These are phyloP conservation scores for Leptatherina wallacei DNA, from an alignment of 2,797 vertebrate genomes.

Conservation along the genomic window DNA sequence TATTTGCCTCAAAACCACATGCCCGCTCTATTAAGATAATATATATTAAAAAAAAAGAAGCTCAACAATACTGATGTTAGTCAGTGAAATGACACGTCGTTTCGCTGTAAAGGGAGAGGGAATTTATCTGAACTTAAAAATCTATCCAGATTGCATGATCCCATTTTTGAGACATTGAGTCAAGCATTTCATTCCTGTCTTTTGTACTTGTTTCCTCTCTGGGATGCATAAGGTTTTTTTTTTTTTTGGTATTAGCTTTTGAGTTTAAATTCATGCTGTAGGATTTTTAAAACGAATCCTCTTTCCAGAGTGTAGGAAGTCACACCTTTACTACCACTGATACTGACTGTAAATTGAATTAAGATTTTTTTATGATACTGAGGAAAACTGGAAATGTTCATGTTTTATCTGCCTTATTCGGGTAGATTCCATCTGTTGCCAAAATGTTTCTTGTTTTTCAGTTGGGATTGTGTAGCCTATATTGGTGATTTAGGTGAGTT, in stretches of 20 bases:
- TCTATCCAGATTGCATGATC: conserved; percentile 45
- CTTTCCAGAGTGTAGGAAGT: background rate
- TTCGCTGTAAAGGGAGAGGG: background rate
- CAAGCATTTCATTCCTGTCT: conserved; percentile 47
- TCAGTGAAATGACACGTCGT: background rate
- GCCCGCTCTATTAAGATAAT: background rate
- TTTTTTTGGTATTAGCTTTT: conserved; percentile 18
- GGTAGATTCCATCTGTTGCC: conserved; percentile 68
- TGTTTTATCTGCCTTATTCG: conserved; percentile 41
- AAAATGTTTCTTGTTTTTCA: conserved; percentile 64
- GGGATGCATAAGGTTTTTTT: conserved; percentile 1
- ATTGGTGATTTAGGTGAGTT: conserved; percentile 15
- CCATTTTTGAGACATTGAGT: conserved; percentile 26
- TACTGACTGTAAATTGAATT: conserved; percentile 8
- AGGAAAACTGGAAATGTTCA: conserved; percentile 32
- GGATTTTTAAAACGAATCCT: conserved; percentile 15
- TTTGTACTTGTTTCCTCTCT: conserved; percentile 47
- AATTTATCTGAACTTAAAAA: conserved; percentile 11
- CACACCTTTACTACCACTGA: conserved; percentile 7
- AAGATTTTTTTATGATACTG: conserved; percentile 25
- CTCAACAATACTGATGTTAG: background rate
- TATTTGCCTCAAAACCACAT: conserved; percentile 23
- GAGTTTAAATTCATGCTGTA: conserved; percentile 18
- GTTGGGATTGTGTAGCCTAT: conserved; percentile 24
- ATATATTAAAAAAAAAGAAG: background rate